phyloP scores from a whole-genome alignment of 2,113 vertebrate species.

The Cephalopholis sonnerati region DNA sequence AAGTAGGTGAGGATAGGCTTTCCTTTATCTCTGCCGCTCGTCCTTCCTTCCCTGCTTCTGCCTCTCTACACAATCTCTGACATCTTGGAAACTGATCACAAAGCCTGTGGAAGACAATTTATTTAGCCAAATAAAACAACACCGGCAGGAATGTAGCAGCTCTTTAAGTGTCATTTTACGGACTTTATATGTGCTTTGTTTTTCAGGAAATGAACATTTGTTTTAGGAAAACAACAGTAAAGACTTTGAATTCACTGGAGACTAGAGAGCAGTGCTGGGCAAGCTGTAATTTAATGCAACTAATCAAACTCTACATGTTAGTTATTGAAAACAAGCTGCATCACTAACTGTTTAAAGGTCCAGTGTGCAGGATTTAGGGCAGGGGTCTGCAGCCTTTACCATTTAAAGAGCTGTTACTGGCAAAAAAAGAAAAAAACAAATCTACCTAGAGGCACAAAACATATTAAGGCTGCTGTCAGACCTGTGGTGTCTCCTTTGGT shows the following conservation, averaged over 20 bases:
- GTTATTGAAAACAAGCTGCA: too few relatives aligned
- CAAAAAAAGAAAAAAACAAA: too few relatives aligned
- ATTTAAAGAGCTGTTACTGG: too few relatives aligned
- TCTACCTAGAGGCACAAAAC: too few relatives aligned
- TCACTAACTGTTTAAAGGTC: too few relatives aligned
- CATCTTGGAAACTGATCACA: conserved; percentile 56
- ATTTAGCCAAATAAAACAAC: conserved; percentile 23
- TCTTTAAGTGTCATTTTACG: neutral
- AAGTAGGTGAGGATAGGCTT: conserved; percentile 58
- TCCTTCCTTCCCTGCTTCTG: conserved; percentile 33
- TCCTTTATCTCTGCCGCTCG: conserved; percentile 49
- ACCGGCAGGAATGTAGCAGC: neutral
- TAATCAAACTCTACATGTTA: too few relatives aligned
- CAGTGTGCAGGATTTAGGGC: too few relatives aligned
- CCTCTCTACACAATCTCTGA: conserved; percentile 18
- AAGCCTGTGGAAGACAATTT: conserved; percentile 2
- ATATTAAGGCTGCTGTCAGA: too few relatives aligned
- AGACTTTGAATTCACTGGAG: neutral
- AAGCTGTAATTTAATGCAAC: too few relatives aligned
- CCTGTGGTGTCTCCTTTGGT: too few relatives aligned
- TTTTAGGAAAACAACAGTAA: neutral
- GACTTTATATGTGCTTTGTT: neutral
- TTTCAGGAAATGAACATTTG: conserved; percentile 32
- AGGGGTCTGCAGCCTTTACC: too few relatives aligned
- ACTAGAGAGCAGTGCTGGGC: too few relatives aligned